These are phyloP conservation scores for Aproaerema taeniolella DNA, from an alignment of 2,888 invertebrate species.

Conservation along the genomic window DNA sequence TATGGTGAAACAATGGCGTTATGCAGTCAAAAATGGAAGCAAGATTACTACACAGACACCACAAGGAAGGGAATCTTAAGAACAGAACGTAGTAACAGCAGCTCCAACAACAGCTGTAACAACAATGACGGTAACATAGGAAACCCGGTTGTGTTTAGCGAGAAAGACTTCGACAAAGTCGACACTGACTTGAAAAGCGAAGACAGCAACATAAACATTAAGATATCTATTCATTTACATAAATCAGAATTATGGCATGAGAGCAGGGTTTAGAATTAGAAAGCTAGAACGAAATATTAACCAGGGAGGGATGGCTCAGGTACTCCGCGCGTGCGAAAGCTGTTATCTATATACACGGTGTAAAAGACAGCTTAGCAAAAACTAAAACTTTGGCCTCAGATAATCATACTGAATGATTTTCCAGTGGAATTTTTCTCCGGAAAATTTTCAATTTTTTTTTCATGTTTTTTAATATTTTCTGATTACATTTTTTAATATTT, in stretches of 20 bases:
- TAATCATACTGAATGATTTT: too few species aligned
- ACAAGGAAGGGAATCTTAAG: constrained; percentile 32
- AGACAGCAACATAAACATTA: constrained; percentile 25
- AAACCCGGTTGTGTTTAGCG: constrained; percentile 32
- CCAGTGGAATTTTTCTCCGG: too few species aligned
- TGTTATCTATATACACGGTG: too few species aligned
- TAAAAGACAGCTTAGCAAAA: too few species aligned
- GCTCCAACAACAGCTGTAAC: constrained; percentile 36
- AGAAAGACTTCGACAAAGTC: constrained; percentile 24
- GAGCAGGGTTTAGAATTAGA: background rate
- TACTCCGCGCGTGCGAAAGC: too few species aligned
- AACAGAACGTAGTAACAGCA: constrained; percentile 25
- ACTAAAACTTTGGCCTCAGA: too few species aligned
- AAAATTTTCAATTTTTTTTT: too few species aligned
- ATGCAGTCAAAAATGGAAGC: constrained; percentile 43
- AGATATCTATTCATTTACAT: constrained; percentile 24
- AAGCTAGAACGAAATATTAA: too few species aligned
- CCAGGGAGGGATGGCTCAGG: too few species aligned
- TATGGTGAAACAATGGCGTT: constrained; percentile 44
- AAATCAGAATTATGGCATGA: constrained; percentile 15
- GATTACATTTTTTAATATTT: too few species aligned
- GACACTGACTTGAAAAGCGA: constrained; percentile 19
- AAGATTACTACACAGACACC: constrained; percentile 34
- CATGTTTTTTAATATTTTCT: too few species aligned
- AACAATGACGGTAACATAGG: constrained; percentile 34